Evolutionary conservation across 1,140 invertebrate species (phyloP).

Genomic region (Drosophila pallidifrons): DNA sequence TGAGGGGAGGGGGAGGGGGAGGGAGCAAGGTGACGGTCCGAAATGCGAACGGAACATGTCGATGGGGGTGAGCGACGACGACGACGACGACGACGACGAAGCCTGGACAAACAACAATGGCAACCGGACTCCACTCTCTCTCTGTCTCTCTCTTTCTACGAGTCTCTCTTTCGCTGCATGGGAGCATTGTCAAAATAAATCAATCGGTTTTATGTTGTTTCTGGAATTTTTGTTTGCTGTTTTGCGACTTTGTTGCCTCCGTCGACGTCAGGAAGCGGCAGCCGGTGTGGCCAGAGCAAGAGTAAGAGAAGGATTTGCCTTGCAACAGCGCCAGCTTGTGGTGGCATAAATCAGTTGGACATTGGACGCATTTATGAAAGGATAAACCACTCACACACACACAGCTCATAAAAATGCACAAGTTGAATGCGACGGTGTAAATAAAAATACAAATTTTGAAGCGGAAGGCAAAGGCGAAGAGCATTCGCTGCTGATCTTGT

Average conservation of each 20-base stretch:
- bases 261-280: conserved; percentile 56
- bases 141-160: background rate
- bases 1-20: background rate
- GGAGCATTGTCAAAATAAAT: conserved; percentile 84
- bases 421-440: conserved; percentile 63
- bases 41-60: conserved; percentile 75
- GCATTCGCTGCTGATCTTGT: conserved; percentile 17
- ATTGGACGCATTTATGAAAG: conserved; percentile 80
- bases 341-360: conserved; percentile 79
- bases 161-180: conserved; percentile 49
- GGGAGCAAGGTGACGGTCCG: conserved; percentile 53
- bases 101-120: conserved; percentile 36
- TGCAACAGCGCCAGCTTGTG: conserved; percentile 67
- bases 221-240: conserved; percentile 81
- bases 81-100: too few relatives aligned
- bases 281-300: conserved; percentile 47
- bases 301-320: conserved; percentile 36
- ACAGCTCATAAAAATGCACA: conserved; percentile 74
- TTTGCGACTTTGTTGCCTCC: conserved; percentile 70
- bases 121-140: conserved; percentile 8
- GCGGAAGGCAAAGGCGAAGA: too few relatives aligned
- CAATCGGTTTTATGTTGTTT: conserved; percentile 84
- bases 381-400: conserved; percentile 63
- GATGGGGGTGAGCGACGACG: conserved; percentile 42
- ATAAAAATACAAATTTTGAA: conserved; percentile 73